phyloP scores from a whole-genome alignment of 2,113 vertebrate species.

The Bujurquina vittata region DNA sequence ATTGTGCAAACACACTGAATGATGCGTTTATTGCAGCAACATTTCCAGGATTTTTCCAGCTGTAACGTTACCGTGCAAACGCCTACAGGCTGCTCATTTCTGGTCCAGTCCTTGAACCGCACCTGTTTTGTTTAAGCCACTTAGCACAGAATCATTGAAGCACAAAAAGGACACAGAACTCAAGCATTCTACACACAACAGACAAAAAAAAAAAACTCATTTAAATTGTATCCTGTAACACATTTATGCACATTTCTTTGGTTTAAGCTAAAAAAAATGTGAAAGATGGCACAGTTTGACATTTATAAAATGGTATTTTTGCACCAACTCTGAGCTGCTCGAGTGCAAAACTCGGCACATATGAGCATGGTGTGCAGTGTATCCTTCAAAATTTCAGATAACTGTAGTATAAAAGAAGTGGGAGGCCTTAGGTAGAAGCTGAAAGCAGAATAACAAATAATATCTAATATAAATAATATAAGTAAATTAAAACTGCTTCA shows the following conservation, averaged over 20 bases:
- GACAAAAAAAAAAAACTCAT: not conserved
- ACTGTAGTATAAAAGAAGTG: too few species aligned
- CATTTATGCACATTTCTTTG: too few species aligned
- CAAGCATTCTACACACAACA: not conserved
- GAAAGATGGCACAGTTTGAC: too few species aligned
- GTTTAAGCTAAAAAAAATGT: not conserved
- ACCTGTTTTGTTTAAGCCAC: not conserved
- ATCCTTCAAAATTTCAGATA: accelerated
- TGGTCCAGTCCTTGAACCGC: too few species aligned
- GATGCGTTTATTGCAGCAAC: not conserved
- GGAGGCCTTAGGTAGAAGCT: too few species aligned
- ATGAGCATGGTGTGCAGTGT: not conserved
- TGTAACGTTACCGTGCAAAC: not conserved
- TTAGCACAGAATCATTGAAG: not conserved
- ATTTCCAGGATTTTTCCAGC: not conserved
- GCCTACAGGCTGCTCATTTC: not conserved
- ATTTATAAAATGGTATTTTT: too few species aligned
- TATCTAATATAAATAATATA: too few species aligned
- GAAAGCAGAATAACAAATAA: too few species aligned
- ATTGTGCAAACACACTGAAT: not conserved
- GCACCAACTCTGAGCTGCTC: too few species aligned
- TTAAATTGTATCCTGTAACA: not conserved
- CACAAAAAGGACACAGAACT: not conserved
- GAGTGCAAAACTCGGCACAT: too few species aligned
- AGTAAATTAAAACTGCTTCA: too few species aligned